Evolutionary conservation across 1,140 invertebrate genomes (phyloP).

Genomic region (Drosophila athabasca): DNA sequence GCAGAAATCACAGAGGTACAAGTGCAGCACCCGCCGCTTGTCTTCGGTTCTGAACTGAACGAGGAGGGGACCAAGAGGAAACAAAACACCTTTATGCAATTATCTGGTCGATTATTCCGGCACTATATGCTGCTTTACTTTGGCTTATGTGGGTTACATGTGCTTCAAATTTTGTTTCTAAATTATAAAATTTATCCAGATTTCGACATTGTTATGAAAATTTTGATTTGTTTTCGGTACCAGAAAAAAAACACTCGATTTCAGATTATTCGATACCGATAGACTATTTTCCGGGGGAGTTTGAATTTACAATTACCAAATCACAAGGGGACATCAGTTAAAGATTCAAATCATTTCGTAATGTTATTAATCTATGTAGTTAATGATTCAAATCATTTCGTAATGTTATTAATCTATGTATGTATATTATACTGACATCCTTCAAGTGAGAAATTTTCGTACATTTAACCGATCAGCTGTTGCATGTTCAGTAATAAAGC

Average conservation of each 20-base stretch:
- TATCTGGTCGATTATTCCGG: slow-evolving; percentile 7
- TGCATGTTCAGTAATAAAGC: too few relatives aligned
- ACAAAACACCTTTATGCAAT: slow-evolving; percentile 55
- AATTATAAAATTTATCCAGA: slow-evolving; percentile 19
- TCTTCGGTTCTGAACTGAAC: slow-evolving; percentile 22
- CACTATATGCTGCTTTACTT: slow-evolving; percentile 30
- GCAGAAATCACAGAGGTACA: slow-evolving; percentile 1
- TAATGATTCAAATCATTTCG: too few relatives aligned
- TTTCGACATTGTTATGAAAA: slow-evolving; percentile 62
- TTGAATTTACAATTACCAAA: too few relatives aligned
- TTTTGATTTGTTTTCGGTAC: slow-evolving; percentile 59
- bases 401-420: too few relatives aligned
- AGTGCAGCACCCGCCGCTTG: slow-evolving; percentile 22
- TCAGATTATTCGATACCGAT: slow-evolving; percentile 20
- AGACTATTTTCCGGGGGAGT: not conserved
- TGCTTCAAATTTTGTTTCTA: slow-evolving; percentile 52
- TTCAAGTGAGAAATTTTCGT: too few relatives aligned
- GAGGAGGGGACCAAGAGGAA: slow-evolving; percentile 9
- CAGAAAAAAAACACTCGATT: slow-evolving; percentile 41
- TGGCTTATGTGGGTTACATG: slow-evolving; percentile 34
- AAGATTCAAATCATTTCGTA: too few relatives aligned
- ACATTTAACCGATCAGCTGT: not conserved
- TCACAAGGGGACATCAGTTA: too few relatives aligned
- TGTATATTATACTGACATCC: too few relatives aligned
- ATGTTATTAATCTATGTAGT: too few relatives aligned